Conservation (phyloP, 2,113 vertebrate genomes). For the Catharus fuscescens region DNA sequence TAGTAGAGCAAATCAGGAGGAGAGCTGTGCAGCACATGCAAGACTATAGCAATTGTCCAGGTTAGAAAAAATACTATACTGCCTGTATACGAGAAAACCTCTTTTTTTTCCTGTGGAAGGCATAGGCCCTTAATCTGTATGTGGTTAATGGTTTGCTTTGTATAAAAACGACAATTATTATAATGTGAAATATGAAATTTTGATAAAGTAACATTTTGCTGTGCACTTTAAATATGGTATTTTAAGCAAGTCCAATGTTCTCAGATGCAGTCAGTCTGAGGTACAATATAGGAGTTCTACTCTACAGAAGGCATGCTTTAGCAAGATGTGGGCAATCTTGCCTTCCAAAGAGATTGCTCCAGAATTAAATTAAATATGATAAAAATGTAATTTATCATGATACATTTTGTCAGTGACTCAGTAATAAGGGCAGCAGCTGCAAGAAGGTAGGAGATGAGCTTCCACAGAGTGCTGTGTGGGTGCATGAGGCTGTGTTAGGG, state of each 20-base stretch:
- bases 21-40: background rate
- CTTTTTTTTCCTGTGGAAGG: background rate
- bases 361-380: constrained; percentile 33
- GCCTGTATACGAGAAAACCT: background rate
- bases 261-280: background rate
- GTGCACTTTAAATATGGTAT: background rate
- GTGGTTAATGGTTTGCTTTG: background rate
- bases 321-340: constrained; percentile 2
- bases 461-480: background rate
- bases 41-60: background rate
- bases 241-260: background rate
- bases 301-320: background rate
- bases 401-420: background rate
- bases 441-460: background rate
- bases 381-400: constrained; percentile 19
- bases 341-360: background rate
- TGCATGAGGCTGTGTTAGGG: background rate
- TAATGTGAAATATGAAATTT: background rate
- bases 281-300: background rate
- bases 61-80: background rate
- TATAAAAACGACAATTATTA: background rate
- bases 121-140: background rate
- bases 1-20: background rate
- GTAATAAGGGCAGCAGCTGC: constrained; percentile 3
- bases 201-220: background rate